Percentiles rank a stretch among this genome's conserved stretches.
These are phyloP conservation scores for Vidua chalybeata DNA, from an alignment of 2,113 vertebrate genomes.

Conservation along the genomic window DNA sequence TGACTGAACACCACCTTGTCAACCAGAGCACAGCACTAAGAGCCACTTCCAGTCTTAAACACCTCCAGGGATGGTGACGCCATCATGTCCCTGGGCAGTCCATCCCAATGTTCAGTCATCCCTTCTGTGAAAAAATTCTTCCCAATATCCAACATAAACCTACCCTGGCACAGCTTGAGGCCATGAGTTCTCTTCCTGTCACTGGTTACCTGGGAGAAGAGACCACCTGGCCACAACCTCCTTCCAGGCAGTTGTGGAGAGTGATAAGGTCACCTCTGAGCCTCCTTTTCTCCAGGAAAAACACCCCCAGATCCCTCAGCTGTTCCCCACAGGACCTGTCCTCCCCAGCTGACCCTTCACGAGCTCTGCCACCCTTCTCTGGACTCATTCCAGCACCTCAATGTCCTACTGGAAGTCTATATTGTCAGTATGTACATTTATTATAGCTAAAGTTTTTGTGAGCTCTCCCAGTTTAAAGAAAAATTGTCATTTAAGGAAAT, in stretches of 20 bases:
- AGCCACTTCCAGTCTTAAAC: neutral
- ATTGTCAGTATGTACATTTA: neutral
- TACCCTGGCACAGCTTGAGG: too few species aligned
- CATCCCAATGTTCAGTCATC: neutral
- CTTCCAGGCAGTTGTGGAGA: neutral
- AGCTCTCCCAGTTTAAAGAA: neutral
- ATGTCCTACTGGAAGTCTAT: neutral
- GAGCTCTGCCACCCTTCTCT: too few species aligned
- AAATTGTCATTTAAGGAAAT: neutral
- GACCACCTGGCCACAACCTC: fast-evolving
- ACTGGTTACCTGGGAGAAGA: neutral
- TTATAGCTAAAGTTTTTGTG: neutral
- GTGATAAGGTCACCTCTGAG: neutral
- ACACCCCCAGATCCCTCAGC: neutral
- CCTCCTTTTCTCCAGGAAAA: neutral
- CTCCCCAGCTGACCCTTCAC: neutral
- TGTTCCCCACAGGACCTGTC: neutral
- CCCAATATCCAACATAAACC: neutral
- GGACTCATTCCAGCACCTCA: neutral
- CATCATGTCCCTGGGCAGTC: neutral
- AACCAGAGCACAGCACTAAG: neutral
- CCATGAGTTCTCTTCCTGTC: neutral
- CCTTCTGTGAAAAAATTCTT: neutral
- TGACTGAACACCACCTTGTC: neutral
- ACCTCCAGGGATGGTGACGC: neutral